Evolutionary conservation across 2,888 invertebrate species (phyloP).

Genomic region (Heliconius ethilla): DNA sequence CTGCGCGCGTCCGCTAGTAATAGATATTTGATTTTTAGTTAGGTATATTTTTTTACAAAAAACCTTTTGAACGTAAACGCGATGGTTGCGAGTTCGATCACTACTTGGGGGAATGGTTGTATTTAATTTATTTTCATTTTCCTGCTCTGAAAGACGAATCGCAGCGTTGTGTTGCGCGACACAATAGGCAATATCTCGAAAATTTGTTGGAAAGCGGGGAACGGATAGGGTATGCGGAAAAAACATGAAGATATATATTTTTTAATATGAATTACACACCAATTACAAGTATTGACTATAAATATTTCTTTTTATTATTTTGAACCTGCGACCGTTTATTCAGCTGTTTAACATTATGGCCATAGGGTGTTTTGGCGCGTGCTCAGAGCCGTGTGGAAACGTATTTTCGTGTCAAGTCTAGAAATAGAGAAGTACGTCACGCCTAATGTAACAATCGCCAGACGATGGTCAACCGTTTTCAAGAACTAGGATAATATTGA

Average conservation of each 20-base stretch:
- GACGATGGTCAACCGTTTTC: conserved; percentile 26
- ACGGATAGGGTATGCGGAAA: neutral
- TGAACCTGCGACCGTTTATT: conserved; percentile 7
- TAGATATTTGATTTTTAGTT: too few species aligned
- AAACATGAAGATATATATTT: neutral
- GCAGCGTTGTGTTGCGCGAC: too few species aligned
- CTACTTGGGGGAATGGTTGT: too few species aligned
- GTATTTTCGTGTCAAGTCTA: conserved; percentile 59
- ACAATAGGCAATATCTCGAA: neutral
- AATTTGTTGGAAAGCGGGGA: neutral
- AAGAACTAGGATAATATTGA: conserved; percentile 24
- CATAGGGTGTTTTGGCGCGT: conserved; percentile 33
- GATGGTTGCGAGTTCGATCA: too few species aligned
- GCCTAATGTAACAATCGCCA: conserved; percentile 33
- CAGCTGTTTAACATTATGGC: conserved; percentile 8
- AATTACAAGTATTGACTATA: neutral
- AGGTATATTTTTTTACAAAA: neutral
- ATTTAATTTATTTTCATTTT: too few species aligned
- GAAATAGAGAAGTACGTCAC: conserved; percentile 42
- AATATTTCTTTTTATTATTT: neutral
- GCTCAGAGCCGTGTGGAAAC: conserved; percentile 62
- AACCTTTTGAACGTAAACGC: neutral
- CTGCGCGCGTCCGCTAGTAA: too few species aligned
- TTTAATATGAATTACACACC: neutral
- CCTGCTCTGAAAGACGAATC: too few species aligned